phyloP scores from a whole-genome alignment of 2,797 vertebrate genomes.

The Coranthus polyacanthus region DNA sequence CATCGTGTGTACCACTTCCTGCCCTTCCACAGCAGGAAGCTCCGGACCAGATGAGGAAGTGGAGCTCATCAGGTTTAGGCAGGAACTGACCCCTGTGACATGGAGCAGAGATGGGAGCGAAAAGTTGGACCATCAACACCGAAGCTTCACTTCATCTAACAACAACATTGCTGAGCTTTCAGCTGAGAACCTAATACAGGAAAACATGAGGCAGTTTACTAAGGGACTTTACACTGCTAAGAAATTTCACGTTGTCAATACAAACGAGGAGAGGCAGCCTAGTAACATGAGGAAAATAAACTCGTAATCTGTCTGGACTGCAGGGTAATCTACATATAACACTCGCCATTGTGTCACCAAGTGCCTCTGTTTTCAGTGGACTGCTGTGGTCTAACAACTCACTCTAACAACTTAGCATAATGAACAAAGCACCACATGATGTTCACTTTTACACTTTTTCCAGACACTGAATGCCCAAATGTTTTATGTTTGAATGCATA shows the following conservation, averaged over 20 bases:
- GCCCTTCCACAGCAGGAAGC: constrained; percentile 70
- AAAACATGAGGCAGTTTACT: neutral
- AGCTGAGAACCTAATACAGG: neutral
- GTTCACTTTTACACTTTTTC: constrained; percentile 7
- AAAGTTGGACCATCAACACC: constrained; percentile 41
- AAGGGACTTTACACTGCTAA: neutral
- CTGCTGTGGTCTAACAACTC: neutral
- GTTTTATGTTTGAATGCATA: neutral
- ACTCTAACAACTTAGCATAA: constrained; percentile 37
- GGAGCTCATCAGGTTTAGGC: constrained; percentile 70
- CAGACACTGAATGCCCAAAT: constrained; percentile 5
- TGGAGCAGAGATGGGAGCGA: constrained; percentile 52
- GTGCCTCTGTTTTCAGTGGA: constrained; percentile 18
- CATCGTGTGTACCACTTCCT: constrained; percentile 61
- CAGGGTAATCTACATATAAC: constrained; percentile 51
- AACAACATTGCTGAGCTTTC: neutral
- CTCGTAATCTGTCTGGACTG: constrained; percentile 39
- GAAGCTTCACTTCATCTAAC: constrained; percentile 12
- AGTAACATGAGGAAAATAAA: constrained; percentile 34
- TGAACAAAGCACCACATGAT: constrained; percentile 40
- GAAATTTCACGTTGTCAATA: neutral
- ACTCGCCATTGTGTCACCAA: constrained; percentile 49
- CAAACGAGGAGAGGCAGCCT: constrained; percentile 12
- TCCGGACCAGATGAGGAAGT: constrained; percentile 77
- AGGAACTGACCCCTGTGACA: constrained; percentile 67